Conservation (phyloP, 2,113 vertebrate species). For the Chiloscyllium plagiosum region DNA sequence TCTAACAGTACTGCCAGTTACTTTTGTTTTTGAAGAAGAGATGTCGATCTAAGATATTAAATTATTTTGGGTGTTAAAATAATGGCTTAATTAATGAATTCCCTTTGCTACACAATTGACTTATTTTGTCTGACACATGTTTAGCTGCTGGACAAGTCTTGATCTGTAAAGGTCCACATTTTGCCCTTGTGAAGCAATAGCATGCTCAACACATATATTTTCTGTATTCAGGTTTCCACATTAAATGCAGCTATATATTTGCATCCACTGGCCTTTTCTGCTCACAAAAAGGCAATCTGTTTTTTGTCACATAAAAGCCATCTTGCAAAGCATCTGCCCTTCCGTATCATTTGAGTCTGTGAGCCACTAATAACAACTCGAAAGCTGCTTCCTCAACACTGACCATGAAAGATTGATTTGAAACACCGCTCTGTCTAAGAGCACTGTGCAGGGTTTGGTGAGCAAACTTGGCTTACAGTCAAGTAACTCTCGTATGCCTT, state of each 20-base stretch:
- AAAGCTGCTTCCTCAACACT: background rate
- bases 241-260: background rate
- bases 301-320: background rate
- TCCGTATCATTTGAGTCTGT: background rate
- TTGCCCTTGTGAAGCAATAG: background rate
- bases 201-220: background rate
- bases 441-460: background rate
- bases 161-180: background rate
- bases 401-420: background rate
- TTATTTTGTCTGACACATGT: background rate
- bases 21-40: background rate
- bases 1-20: background rate
- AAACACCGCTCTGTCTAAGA: background rate
- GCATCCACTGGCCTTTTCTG: background rate
- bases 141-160: background rate
- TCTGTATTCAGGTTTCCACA: background rate
- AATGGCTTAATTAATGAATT: background rate
- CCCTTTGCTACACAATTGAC: background rate
- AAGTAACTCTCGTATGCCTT: background rate
- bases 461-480: background rate
- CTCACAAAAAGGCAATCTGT: too few species aligned
- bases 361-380: background rate
- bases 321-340: background rate
- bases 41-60: background rate
- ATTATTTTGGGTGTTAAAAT: background rate